These are phyloP conservation scores for Cettia cetti DNA, from an alignment of 2,113 vertebrate species.

Conservation along the genomic window DNA sequence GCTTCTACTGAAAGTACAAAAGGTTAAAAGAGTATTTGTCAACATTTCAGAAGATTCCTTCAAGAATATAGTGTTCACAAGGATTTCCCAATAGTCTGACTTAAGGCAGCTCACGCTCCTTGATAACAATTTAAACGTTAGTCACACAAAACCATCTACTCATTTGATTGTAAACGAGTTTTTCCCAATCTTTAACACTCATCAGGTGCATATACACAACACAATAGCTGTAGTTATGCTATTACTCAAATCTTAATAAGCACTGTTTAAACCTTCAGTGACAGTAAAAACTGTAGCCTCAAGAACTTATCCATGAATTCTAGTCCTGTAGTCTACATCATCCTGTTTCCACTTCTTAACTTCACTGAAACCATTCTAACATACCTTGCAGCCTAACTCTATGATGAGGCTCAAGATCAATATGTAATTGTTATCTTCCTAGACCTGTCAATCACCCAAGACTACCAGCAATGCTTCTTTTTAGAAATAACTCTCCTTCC, in stretches of 20 bases:
- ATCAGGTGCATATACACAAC: background rate
- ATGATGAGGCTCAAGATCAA: background rate
- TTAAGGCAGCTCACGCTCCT: background rate
- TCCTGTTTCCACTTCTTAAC: background rate
- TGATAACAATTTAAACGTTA: slow-evolving; percentile 11
- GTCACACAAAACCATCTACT: slow-evolving; percentile 26
- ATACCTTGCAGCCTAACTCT: background rate
- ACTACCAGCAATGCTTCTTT: background rate
- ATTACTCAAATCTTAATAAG: slow-evolving; percentile 38
- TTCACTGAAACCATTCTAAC: background rate
- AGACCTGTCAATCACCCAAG: background rate
- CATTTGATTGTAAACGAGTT: slow-evolving; percentile 21
- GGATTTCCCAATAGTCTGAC: background rate
- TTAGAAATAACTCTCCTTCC: background rate
- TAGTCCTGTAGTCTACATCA: background rate
- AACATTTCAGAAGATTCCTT: background rate
- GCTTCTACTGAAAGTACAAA: background rate
- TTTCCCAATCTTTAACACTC: slow-evolving; percentile 32
- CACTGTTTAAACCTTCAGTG: background rate
- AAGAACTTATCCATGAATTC: background rate
- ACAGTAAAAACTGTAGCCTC: slow-evolving; percentile 12
- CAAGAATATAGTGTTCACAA: background rate
- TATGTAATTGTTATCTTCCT: background rate
- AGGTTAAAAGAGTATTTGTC: background rate
- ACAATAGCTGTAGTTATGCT: background rate